Evolutionary conservation across 2,113 vertebrate genomes (phyloP).

Genomic region (Casuarius casuarius): DNA sequence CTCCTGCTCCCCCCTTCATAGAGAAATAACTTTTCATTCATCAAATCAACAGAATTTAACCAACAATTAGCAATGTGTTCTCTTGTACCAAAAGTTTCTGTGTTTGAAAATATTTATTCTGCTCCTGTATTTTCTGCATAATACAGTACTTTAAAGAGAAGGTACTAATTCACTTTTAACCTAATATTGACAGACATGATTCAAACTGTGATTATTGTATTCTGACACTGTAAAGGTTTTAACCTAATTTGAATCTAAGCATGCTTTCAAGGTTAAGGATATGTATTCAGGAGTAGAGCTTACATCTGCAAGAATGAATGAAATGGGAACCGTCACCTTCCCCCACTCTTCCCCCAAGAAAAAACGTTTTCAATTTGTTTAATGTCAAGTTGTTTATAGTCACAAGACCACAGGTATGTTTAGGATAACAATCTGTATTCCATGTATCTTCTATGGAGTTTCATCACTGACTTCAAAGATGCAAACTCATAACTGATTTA

Average conservation of each 20-base stretch:
- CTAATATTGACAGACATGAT: not conserved
- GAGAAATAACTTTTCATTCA: not conserved
- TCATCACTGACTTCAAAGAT: not conserved
- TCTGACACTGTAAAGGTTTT: not conserved
- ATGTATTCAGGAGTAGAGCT: not conserved
- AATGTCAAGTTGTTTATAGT: not conserved
- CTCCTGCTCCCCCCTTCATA: not conserved
- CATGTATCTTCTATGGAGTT: not conserved
- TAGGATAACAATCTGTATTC: not conserved
- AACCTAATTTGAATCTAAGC: not conserved
- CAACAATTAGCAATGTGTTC: not conserved
- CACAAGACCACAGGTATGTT: not conserved
- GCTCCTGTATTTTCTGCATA: not conserved
- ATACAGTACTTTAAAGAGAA: not conserved
- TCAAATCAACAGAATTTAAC: not conserved
- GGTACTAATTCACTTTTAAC: not conserved
- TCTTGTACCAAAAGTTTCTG: not conserved
- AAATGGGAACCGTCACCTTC: not conserved
- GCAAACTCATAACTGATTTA: not conserved
- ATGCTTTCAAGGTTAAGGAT: not conserved
- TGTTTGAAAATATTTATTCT: not conserved
- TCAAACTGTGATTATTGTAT: not conserved
- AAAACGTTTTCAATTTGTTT: not conserved
- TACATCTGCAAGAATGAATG: not conserved
- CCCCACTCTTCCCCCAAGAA: not conserved